phyloP scores from a whole-genome alignment of 2,113 vertebrate genomes.

The Chaetodon trifascialis region DNA sequence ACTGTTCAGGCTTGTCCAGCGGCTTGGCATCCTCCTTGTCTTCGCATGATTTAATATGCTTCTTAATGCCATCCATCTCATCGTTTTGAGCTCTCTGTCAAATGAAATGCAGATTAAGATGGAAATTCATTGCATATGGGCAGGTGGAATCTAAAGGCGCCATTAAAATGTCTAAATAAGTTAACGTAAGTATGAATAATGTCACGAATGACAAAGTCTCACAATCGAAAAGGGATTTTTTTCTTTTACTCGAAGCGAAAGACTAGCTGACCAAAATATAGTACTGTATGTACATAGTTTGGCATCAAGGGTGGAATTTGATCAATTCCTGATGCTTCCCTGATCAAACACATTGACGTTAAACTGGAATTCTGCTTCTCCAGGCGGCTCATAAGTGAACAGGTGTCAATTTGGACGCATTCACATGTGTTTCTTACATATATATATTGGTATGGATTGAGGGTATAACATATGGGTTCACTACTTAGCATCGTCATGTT shows the following conservation, averaged over 20 bases:
- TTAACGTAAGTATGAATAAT: neutral
- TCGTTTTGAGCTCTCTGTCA: conserved; percentile 93
- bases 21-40: conserved; percentile 91
- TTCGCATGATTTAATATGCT: conserved; percentile 90
- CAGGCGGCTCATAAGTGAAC: neutral
- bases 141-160: neutral
- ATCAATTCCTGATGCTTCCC: neutral
- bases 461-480: neutral
- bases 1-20: conserved; percentile 98
- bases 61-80: conserved; percentile 93
- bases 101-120: conserved; percentile 31
- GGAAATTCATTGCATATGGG: neutral
- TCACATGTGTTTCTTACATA: neutral
- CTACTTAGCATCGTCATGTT: neutral
- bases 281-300: conserved; percentile 1
- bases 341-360: conserved; percentile 12
- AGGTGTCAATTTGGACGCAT: neutral
- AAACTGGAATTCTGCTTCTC: neutral
- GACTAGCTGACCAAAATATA: conserved; percentile 5
- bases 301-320: neutral
- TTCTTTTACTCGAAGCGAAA: conserved; percentile 12
- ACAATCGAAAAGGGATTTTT: neutral
- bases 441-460: neutral
- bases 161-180: neutral
- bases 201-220: neutral